Percentiles rank a stretch among this genome's conserved stretches.
phyloP scores from a whole-genome alignment of 2,113 vertebrate species.

The Gymnobelideus leadbeateri region DNA sequence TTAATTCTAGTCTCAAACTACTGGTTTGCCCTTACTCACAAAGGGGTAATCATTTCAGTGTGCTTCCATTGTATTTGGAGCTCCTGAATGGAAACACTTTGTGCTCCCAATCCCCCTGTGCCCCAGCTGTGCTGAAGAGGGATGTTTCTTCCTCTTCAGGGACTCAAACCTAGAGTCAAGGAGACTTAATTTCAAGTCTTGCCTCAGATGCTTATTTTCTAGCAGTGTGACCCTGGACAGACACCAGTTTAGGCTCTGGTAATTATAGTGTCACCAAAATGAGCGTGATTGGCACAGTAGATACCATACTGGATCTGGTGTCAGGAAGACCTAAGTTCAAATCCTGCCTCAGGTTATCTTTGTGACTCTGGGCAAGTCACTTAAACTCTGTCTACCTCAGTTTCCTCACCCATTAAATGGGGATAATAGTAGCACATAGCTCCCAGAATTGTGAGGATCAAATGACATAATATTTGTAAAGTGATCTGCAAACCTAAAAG shows the following conservation, averaged over 20 bases:
- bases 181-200: not conserved
- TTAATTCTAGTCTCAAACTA: not conserved
- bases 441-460: not conserved
- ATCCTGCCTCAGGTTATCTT: not conserved
- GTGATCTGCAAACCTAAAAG: not conserved
- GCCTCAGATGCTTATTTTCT: no score
- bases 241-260: not conserved
- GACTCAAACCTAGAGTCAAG: not conserved
- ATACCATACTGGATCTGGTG: not conserved
- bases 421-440: not conserved
- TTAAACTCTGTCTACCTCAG: not conserved
- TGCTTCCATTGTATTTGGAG: not conserved
- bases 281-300: not conserved
- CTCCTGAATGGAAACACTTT: not conserved
- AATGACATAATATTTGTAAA: not conserved
- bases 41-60: not conserved
- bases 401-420: not conserved
- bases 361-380: not conserved
- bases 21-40: not conserved
- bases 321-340: not conserved
- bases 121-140: not conserved
- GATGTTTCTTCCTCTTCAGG: not conserved
- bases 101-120: not conserved
- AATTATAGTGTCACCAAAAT: not conserved
- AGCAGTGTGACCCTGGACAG: no score